Evolutionary conservation across 92 coral and sea anemone species (phyloP).

Genomic region (Palythoa grandiflora): DNA sequence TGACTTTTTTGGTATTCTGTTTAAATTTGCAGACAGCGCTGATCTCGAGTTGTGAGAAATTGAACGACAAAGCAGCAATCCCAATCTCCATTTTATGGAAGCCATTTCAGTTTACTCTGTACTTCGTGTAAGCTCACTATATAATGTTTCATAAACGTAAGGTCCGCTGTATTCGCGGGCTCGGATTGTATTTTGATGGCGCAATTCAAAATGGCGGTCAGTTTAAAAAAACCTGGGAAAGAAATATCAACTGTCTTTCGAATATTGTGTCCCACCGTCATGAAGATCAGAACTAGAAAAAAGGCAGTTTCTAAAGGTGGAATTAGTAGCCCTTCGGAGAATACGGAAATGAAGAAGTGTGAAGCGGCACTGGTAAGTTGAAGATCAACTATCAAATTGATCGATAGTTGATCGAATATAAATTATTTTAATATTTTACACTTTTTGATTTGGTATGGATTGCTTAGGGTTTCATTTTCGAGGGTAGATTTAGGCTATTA

Average conservation of each 20-base stretch:
- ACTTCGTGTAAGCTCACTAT: conserved; percentile 29
- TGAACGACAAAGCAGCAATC: conserved; percentile 13
- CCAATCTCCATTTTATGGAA: neutral
- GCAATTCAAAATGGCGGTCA: conserved; percentile 52
- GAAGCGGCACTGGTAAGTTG: conserved; percentile 46
- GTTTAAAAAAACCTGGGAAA: conserved; percentile 6
- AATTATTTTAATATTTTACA: too few species aligned
- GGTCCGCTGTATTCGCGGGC: conserved; percentile 23
- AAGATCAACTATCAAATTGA: too few species aligned
- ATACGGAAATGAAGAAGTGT: conserved; percentile 11
- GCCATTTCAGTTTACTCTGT: conserved; percentile 19
- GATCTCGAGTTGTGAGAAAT: conserved; percentile 1
- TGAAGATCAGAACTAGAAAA: conserved; percentile 47
- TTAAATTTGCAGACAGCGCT: neutral
- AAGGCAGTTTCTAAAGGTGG: neutral
- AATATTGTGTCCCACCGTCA: conserved; percentile 44
- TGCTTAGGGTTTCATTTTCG: too few species aligned
- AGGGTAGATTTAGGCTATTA: too few species aligned
- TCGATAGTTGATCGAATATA: too few species aligned
- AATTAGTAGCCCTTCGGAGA: neutral
- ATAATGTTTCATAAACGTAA: neutral
- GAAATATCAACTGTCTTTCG: conserved; percentile 37
- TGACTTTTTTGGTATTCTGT: neutral
- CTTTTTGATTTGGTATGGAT: too few species aligned
- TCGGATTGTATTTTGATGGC: conserved; percentile 21